Percentiles rank a stretch among this genome's conserved stretches.
Conservation (phyloP, 2,797 vertebrate genomes). For the Clarias platycephalus region DNA sequence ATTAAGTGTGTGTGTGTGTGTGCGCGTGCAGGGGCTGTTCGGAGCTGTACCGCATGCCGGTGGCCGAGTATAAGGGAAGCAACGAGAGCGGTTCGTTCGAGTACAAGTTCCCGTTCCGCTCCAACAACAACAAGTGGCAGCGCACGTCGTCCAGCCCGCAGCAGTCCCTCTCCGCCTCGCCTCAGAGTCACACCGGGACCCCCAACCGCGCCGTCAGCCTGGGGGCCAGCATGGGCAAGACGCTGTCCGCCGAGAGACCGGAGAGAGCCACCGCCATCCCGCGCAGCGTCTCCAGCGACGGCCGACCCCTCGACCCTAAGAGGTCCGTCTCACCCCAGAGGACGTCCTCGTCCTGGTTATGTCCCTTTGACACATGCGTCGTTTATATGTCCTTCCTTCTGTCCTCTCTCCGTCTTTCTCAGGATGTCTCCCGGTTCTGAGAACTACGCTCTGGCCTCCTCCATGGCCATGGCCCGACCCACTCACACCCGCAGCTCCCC, state of each 20-base stretch:
- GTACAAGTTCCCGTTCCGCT: slow-evolving; percentile 97
- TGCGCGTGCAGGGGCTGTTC: slow-evolving; percentile 84
- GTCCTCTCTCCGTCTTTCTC: slow-evolving; percentile 36
- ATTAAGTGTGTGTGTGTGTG: not conserved
- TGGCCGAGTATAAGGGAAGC: slow-evolving; percentile 91
- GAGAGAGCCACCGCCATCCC: slow-evolving; percentile 89
- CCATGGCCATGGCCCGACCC: slow-evolving; percentile 86
- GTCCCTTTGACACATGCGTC: not conserved
- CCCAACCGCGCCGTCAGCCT: slow-evolving; percentile 85
- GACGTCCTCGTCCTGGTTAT: not conserved
- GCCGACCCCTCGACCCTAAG: slow-evolving; percentile 88
- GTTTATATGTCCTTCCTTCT: not conserved
- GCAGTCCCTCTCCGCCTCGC: slow-evolving; percentile 79
- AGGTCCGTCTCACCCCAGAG: slow-evolving; percentile 67
- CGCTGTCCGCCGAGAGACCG: slow-evolving; percentile 80
- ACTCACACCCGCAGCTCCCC: slow-evolving; percentile 95
- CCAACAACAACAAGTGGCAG: slow-evolving; percentile 97
- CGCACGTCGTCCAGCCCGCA: slow-evolving; percentile 86
- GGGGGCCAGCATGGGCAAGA: slow-evolving; percentile 85
- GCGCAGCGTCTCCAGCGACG: slow-evolving; percentile 96
- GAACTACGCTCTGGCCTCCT: slow-evolving; percentile 90
- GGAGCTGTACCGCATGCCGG: slow-evolving; percentile 90
- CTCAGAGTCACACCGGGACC: slow-evolving; percentile 80
- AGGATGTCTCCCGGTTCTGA: slow-evolving; percentile 94
- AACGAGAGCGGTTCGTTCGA: slow-evolving; percentile 90